Conservation (phyloP, 2,797 vertebrate genomes). For the Pristis pectinata region DNA sequence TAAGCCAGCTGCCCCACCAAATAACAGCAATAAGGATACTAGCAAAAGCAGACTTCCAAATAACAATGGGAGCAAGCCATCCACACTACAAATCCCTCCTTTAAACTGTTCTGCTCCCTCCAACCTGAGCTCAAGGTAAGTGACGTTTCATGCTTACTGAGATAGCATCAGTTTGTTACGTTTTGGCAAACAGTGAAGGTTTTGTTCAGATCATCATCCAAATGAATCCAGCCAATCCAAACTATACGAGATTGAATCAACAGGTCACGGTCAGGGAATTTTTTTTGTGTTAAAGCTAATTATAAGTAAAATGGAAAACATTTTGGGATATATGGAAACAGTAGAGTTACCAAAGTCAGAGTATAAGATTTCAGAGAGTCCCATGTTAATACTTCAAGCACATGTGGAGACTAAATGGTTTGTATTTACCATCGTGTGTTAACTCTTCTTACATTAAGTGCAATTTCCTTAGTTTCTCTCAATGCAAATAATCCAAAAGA, state of each 20-base stretch:
- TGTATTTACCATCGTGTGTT: background rate
- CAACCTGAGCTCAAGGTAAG: constrained; percentile 70
- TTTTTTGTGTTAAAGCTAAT: background rate
- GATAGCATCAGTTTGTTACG: background rate
- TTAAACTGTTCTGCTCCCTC: constrained; percentile 62
- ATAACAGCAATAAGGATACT: constrained; percentile 47
- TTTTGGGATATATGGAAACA: background rate
- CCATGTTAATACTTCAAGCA: background rate
- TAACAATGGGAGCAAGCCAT: constrained; percentile 46
- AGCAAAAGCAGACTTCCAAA: constrained; percentile 43
- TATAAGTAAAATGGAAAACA: background rate
- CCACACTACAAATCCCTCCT: constrained; percentile 66
- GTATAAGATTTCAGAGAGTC: background rate
- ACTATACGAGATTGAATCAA: background rate
- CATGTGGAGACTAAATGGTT: background rate
- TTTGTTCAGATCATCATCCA: background rate
- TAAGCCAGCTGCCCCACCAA: constrained; percentile 53
- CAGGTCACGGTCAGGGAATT: background rate
- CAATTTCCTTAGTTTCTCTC: background rate
- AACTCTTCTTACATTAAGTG: background rate
- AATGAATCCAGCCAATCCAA: background rate
- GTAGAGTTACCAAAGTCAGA: background rate
- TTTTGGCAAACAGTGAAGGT: background rate
- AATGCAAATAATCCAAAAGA: background rate
- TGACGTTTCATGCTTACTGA: background rate